A percentile compares a stretch with the other conserved stretches of the same genome.
Conservation (phyloP, 2,113 vertebrate genomes). For the Ondatra zibethicus region DNA sequence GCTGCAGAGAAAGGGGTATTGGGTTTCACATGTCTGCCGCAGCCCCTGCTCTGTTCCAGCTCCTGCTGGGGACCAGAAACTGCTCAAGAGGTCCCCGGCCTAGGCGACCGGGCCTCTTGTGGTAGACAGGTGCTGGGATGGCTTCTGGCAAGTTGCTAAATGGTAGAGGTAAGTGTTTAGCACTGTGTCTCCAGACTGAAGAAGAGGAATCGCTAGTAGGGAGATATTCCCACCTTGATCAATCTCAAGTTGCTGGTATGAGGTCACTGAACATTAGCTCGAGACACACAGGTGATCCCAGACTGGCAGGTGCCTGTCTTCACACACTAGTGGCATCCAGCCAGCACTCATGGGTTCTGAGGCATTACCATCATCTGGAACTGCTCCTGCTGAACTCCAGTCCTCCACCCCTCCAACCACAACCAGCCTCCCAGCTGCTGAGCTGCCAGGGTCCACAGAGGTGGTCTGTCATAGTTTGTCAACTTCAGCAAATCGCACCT, state of each 20-base stretch:
- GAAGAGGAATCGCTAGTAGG: background rate
- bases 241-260: background rate
- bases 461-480: background rate
- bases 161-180: background rate
- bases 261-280: background rate
- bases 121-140: background rate
- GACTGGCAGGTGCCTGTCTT: accelerated
- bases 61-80: background rate
- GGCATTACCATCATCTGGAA: background rate
- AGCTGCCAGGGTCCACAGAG: background rate
- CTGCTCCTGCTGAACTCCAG: background rate
- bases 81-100: background rate
- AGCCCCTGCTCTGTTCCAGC: background rate
- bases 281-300: background rate
- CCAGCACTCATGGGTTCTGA: background rate
- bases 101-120: no score
- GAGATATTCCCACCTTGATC: background rate
- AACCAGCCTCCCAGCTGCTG: background rate
- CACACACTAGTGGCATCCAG: accelerated
- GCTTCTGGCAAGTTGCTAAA: background rate
- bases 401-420: background rate
- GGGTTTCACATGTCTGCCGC: background rate
- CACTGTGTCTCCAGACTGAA: background rate
- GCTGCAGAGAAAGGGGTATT: conserved; percentile 77
- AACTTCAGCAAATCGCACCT: background rate